Evolutionary conservation across 2,888 invertebrate species (phyloP), one percentile per base, ranked within the genome.

Genomic region (Mythimna ferrago): DNA sequence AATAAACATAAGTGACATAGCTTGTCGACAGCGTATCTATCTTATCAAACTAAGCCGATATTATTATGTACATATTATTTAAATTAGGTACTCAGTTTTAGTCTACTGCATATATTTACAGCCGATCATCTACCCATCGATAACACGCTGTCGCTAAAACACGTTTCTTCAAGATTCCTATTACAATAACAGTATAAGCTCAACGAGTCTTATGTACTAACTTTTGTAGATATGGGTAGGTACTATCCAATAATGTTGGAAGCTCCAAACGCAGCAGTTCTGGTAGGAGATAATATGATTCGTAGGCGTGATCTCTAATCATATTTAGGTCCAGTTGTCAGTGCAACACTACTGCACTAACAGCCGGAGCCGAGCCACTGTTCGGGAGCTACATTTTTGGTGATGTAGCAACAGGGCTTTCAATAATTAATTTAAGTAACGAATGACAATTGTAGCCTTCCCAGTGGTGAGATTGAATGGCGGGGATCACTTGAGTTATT

Each of bases 1-100:
- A 61, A 78, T 71, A 51, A 71, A 72, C 44, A 53, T 60, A 78
- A 76, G 71, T 65, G 48, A 1, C 71, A 64, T 63, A 32, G 41
- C 80, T 65, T 65, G 79, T 76, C 26, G 19, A 11, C 21, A 11
- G 16, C 41, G 6, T 64, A 65, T 65, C 64, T 76, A 41, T 16
- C 16, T 48, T 48, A 79, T 72, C 76, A 19, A 35, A 35, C 48
- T 58, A 44, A 41, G 32, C 32, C 11, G 32, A 77, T 48, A 19
- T 60, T 41, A 32, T 21, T 48, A 44, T 44, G 32, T 51, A 56
- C 32, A 11, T 21, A 60, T 65, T 65, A 68, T 58, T 79, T 35
- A 79, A 72, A 79, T 79, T 54, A 26, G 26, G 26, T 26, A 65
- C 64, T 79, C 41, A 41, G 26, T 51, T 53, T 51, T 67, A 26